A percentile compares a stretch with the other conserved stretches of the same genome.
Evolutionary conservation across 53 echinoderm and acorn worm genomes (phyloP).

Genomic region (Holothuria scabra): DNA sequence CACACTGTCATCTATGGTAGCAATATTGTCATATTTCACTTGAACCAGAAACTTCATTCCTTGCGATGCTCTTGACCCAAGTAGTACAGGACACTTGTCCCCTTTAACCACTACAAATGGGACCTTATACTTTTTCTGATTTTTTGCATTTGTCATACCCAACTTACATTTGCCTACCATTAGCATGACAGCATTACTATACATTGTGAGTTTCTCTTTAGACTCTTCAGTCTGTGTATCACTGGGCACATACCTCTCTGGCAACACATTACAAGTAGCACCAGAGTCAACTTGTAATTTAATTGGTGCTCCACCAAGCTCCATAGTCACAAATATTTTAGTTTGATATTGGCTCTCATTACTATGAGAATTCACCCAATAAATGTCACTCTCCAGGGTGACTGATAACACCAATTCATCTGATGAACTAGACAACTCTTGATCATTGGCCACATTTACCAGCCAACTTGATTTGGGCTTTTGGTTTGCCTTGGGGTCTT

Average conservation of each 20-base stretch:
- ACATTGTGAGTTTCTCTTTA: constrained; percentile 17
- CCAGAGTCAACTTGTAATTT: too few relatives aligned
- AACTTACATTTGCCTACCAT: constrained; percentile 5
- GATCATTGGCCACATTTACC: neutral
- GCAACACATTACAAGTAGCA: constrained; percentile 39
- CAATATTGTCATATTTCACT: constrained; percentile 1
- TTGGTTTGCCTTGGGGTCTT: neutral
- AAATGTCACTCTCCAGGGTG: neutral
- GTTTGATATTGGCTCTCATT: constrained; percentile 6
- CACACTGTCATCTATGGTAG: neutral
- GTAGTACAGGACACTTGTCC: neutral
- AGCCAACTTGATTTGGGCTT: neutral
- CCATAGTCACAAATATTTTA: constrained; percentile 3
- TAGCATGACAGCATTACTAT: constrained; percentile 33
- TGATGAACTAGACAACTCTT: constrained; percentile 35
- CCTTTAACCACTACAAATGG: constrained; percentile 5
- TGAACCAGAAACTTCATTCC: neutral
- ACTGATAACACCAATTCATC: constrained; percentile 46
- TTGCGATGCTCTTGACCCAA: constrained; percentile 4
- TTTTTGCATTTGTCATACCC: neutral
- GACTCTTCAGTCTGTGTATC: neutral
- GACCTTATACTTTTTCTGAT: neutral
- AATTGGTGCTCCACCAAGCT: constrained; percentile 16
- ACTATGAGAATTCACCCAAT: neutral
- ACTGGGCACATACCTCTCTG: too few relatives aligned